Base-by-base conservation (phyloP, 2,797 vertebrate genomes). In the Cottoperca gobio region DNA sequence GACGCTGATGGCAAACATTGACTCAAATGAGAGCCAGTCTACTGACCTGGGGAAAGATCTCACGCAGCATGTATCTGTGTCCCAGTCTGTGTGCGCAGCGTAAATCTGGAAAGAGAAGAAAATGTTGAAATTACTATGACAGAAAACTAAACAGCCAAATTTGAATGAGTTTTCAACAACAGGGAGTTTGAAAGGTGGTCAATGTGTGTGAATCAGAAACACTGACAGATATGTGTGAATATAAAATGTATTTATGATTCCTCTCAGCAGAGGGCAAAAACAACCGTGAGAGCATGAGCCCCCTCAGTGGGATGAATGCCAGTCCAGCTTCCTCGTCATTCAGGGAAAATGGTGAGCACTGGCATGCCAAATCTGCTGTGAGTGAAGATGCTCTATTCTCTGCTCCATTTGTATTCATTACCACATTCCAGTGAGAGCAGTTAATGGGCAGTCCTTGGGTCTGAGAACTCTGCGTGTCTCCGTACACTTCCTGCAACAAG, bases 371-470 rank as follows among this genome's bases (percentile, higher is more conserved):
- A 59, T 55, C 5, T 16, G 26, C 16, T 59, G 39, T 58, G 70
- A 55, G 35, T 26, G 60, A 63, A 45, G 45, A 45, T n/a, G 39
- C 28, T 55, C 17, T 3, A 16, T 49, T 40, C 35, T 70, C 53
- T 45, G 50, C 60, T 57, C 37, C 68, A 87, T 75, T 86, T 76
- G 26, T 72, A 70, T 73, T 73, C 59, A 82, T 65, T 58, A 43
- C 72, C 45, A 62, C 72, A 67, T 79, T 79, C 72, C 75, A 73
- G 49, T 65, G 67, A 76, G 76, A 84, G 61, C 53, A 80, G 85
- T 82, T 58, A 39, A 72, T 45, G 77, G 48, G 28, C 67, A 49
- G 79, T 62, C 31, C 35, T 78, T 43, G 64, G 43, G 66, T 74
- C 35, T 33, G 65, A 71, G 52, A 45, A 16, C 45, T n/a, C 37